These are phyloP conservation scores for Catharus ustulatus DNA, from an alignment of 2,797 vertebrate species.

Conservation along the genomic window DNA sequence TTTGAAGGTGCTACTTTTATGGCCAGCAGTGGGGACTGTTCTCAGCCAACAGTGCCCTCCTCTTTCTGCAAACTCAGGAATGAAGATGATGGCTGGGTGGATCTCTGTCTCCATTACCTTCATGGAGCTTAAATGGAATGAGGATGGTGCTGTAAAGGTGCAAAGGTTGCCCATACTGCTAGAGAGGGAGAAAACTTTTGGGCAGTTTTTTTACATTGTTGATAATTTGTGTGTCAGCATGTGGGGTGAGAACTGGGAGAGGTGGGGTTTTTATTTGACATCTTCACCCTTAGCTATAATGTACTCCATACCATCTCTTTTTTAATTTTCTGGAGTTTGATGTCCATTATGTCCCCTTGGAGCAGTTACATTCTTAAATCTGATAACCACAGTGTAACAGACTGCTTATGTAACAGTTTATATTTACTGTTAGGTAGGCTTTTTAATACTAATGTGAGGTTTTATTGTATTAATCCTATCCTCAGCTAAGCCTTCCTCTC, in stretches of 20 bases:
- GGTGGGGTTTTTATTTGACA: background rate
- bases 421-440: background rate
- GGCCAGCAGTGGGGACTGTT: background rate
- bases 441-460: background rate
- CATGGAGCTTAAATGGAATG: background rate
- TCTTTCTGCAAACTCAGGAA: slow-evolving; percentile 15
- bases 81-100: background rate
- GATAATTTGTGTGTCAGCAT: background rate
- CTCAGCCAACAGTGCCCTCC: background rate
- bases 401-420: background rate
- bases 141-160: background rate
- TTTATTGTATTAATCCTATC: background rate
- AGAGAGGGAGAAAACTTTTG: background rate
- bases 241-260: background rate
- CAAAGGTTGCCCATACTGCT: background rate
- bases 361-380: background rate
- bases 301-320: background rate
- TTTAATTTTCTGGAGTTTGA: background rate
- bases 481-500: background rate
- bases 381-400: background rate
- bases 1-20: background rate
- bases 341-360: background rate
- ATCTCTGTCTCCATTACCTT: background rate
- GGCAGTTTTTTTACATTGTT: background rate
- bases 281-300: background rate